phyloP scores from a whole-genome alignment of 1,140 invertebrate species.

The Bombus breviceps region DNA sequence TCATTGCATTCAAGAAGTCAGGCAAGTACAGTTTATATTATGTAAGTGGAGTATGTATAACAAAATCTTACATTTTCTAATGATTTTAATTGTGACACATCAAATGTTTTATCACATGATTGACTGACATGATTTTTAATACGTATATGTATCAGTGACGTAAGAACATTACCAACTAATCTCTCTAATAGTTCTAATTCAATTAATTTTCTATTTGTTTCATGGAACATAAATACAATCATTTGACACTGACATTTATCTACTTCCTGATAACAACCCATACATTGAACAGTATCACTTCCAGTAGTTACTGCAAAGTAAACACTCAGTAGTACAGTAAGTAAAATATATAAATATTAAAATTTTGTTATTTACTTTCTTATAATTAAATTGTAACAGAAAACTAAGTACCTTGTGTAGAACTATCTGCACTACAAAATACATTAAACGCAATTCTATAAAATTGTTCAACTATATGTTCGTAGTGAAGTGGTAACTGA shows the following conservation, averaged over 20 bases:
- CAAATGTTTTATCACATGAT: slow-evolving; percentile 92
- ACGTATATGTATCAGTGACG: slow-evolving; percentile 90
- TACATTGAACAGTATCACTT: slow-evolving; percentile 85
- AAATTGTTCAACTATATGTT: slow-evolving; percentile 88
- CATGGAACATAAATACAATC: slow-evolving; percentile 90
- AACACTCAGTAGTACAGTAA: background rate
- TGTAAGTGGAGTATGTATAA: background rate
- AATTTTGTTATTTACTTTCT: background rate
- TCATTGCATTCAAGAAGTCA: background rate
- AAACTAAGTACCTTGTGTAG: slow-evolving; percentile 71
- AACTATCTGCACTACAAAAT: slow-evolving; percentile 84
- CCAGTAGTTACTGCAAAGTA: slow-evolving; percentile 77
- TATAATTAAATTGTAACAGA: background rate
- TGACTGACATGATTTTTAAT: slow-evolving; percentile 91
- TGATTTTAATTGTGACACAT: slow-evolving; percentile 88
- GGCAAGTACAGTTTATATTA: background rate
- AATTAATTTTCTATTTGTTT: slow-evolving; percentile 88
- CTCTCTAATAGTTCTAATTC: slow-evolving; percentile 91
- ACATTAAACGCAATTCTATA: slow-evolving; percentile 90
- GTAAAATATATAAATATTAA: background rate
- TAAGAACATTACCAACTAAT: slow-evolving; percentile 91
- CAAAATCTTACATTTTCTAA: slow-evolving; percentile 86
- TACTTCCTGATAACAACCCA: slow-evolving; percentile 88
- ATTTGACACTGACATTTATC: slow-evolving; percentile 89
- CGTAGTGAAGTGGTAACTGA: slow-evolving; percentile 88